Percentiles rank a stretch among this genome's conserved stretches.
Evolutionary conservation across 2,797 vertebrate genomes (phyloP).

Genomic region (Diglossa cyanea): DNA sequence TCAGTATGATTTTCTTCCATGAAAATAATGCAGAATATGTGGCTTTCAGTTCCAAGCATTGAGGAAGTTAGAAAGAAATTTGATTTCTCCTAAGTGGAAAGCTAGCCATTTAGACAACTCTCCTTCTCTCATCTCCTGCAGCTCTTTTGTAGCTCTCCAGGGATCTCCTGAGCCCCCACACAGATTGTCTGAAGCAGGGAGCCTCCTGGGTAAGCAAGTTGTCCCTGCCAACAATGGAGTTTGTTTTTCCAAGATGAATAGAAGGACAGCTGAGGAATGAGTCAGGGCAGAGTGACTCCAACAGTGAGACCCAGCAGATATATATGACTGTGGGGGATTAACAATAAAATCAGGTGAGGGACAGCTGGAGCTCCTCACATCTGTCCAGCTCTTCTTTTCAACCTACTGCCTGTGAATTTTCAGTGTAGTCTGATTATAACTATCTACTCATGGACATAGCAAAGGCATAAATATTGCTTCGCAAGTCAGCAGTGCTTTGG

Average conservation of each 20-base stretch:
- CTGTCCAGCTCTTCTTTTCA: not conserved
- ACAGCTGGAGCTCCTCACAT: not conserved
- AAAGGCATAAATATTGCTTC: not conserved
- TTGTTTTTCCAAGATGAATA: not conserved
- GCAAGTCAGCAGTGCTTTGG: not conserved
- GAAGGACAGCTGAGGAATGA: not conserved
- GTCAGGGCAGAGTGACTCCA: not conserved
- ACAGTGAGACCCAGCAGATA: not conserved
- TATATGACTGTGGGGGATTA: not conserved
- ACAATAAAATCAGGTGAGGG: not conserved
- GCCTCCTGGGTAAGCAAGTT: not conserved
- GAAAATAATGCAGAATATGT: not conserved
- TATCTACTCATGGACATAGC: not conserved
- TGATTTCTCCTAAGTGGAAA: not conserved
- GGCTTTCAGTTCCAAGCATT: not conserved
- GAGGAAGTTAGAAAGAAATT: not conserved
- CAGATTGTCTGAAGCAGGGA: not conserved
- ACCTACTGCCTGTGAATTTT: not conserved
- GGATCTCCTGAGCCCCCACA: not conserved
- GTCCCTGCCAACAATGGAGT: accelerated
- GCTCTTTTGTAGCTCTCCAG: not conserved
- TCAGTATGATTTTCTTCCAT: not conserved
- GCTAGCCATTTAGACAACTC: not conserved
- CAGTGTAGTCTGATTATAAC: not conserved
- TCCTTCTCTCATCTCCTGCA: not conserved